Percentiles rank a stretch among this genome's conserved stretches.
Evolutionary conservation across 1,140 invertebrate species (phyloP).

Genomic region (Hyposmocoma kahamanoa): DNA sequence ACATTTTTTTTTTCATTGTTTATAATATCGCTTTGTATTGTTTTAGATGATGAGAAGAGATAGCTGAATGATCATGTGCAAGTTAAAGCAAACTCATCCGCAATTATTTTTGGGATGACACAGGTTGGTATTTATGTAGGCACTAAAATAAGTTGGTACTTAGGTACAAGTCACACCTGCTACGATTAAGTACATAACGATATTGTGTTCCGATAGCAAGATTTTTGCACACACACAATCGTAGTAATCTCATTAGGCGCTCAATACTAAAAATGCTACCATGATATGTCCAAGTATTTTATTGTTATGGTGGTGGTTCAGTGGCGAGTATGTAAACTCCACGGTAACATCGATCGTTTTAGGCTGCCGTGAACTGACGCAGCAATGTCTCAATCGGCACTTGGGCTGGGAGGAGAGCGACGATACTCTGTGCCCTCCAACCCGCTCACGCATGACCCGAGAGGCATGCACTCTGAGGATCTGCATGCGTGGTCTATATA

Average conservation of each 20-base stretch:
- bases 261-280: no score
- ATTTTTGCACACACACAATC: no score
- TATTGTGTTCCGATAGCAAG: no score
- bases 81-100: constrained; percentile 12
- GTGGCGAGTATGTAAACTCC: no score
- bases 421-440: constrained; percentile 88
- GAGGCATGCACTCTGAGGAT: constrained; percentile 85
- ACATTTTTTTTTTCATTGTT: no score
- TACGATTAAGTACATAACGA: no score
- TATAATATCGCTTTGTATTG: constrained; percentile 15
- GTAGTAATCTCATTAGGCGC: no score
- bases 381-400: constrained; percentile 55
- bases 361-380: neutral
- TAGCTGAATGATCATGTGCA: constrained; percentile 28
- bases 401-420: constrained; percentile 75
- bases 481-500: constrained; percentile 97
- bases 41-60: constrained; percentile 35
- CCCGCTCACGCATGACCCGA: constrained; percentile 77
- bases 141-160: no score
- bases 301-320: neutral
- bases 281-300: no score
- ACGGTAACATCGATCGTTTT: no score
- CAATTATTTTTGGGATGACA: constrained; percentile 34
- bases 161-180: no score
- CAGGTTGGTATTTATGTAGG: constrained; percentile 28